These are phyloP conservation scores for Druon quercuslanigerum DNA, from an alignment of 1,140 invertebrate species.

Conservation along the genomic window DNA sequence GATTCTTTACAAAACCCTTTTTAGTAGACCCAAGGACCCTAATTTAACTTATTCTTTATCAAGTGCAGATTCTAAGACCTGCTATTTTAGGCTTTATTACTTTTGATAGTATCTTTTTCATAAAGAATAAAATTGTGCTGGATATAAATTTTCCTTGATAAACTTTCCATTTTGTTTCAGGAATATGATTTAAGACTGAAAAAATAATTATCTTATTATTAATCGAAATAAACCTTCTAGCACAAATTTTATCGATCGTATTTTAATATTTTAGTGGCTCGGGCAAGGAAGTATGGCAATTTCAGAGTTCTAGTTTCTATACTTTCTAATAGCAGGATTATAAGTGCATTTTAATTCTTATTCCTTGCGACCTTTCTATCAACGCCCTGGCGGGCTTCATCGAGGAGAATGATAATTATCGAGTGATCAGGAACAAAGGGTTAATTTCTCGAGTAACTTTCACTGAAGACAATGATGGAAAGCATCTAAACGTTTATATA, in stretches of 20 bases:
- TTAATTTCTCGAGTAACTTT: constrained; percentile 3
- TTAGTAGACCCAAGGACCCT: no score
- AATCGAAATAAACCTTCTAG: constrained; percentile 4
- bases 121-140: neutral
- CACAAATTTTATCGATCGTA: constrained; percentile 1
- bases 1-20: no score
- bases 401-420: constrained; percentile 9
- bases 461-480: constrained; percentile 6
- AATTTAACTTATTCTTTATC: no score
- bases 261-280: constrained; percentile 1
- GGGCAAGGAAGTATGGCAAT: neutral
- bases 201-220: neutral
- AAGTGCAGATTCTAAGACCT: no score
- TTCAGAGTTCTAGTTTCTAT: constrained; percentile 3
- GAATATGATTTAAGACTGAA: neutral
- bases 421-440: constrained; percentile 6
- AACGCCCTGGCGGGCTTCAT: constrained; percentile 1
- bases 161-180: constrained; percentile 6
- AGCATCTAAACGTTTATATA: neutral
- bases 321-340: constrained; percentile 14
- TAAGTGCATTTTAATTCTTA: neutral
- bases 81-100: no score
- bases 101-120: neutral
- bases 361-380: constrained; percentile 2
- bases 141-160: neutral